Base-by-base conservation (phyloP, 2,113 vertebrate species). In the Cottus gobio region DNA sequence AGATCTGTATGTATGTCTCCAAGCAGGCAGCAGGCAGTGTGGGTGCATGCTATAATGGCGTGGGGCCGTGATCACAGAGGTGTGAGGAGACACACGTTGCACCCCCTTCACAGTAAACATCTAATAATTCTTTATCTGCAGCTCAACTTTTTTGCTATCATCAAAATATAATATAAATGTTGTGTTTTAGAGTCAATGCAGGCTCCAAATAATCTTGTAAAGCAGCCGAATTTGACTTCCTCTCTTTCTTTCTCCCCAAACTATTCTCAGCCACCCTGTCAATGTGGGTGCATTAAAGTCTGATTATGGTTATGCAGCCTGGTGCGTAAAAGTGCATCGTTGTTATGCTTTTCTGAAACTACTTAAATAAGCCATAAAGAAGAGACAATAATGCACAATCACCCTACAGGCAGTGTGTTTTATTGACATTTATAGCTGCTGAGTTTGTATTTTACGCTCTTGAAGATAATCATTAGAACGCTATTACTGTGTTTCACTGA, bases 351-450 rank as follows among this genome's bases (percentile, higher is more conserved):
- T 70, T 58, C 3, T 0, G 24, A 5, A 66, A n/a, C 24, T 36
- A 5, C 15, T 75, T 71, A 64, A 39, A 63, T 72, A 89, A 87
- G 34, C 42, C 0, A 13, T 26, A 5, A 52, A 68, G 44, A 77
- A 26, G 68, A 36, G 62, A 84, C 54, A 42, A 31, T 77, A 82
- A 80, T 62, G 65, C 67, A 69, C n/a, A 71, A 52, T 69, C 75
- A 62, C 63, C 50, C 56, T 24, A 80, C 56, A 77, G 69, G 57
- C 34, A 58, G 7, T 20, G 26, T 62, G 52, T 70, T 74, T 52
- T 85, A 62, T 74, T 74, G 82, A 85, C 80, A 84, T 85, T 87
- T 83, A 85, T 64, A 48, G 77, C 80, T 72, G 66, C 70, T 57
- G 63, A 68, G 44, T 63, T 74, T 70, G 42, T 65, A 77, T 71